phyloP scores from a whole-genome alignment of 2,888 invertebrate genomes.

The Corythucha ciliata region DNA sequence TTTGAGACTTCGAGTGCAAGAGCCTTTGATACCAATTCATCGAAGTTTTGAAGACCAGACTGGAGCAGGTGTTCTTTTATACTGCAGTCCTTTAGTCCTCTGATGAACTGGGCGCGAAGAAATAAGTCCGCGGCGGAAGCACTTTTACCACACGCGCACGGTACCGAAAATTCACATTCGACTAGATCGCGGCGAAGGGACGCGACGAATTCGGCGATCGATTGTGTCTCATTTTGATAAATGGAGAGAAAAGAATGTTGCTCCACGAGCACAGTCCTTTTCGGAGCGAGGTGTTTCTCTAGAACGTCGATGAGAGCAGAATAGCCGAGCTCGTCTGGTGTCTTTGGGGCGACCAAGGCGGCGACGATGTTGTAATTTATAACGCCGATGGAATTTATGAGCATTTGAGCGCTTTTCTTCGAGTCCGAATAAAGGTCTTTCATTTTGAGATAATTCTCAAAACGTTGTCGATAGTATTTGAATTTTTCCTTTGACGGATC shows the following conservation, averaged over 20 bases:
- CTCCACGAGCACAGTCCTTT: constrained; percentile 2
- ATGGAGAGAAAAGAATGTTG: constrained; percentile 4
- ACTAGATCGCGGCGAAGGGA: background rate
- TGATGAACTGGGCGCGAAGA: constrained; percentile 13
- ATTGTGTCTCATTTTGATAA: constrained; percentile 6
- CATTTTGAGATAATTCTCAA: constrained; percentile 13
- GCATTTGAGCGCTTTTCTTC: background rate
- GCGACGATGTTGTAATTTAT: background rate
- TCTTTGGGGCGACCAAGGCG: background rate
- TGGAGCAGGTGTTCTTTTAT: constrained; percentile 5
- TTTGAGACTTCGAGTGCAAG: constrained; percentile 11
- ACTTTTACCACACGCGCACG: background rate
- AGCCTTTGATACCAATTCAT: constrained; percentile 8
- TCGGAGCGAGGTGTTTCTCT: background rate
- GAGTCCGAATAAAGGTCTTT: constrained; percentile 3
- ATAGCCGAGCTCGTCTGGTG: background rate
- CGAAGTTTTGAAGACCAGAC: background rate
- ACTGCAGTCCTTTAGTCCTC: constrained; percentile 1
- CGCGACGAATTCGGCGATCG: constrained; percentile 10
- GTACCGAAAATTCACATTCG: constrained; percentile 11
- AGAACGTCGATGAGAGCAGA: background rate
- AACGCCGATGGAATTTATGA: constrained; percentile 9
- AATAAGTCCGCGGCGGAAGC: constrained; percentile 4
- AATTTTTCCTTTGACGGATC: constrained; percentile 8
- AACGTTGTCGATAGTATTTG: background rate